Conservation (phyloP, 2,113 vertebrate genomes). For the Zapornia atra region DNA sequence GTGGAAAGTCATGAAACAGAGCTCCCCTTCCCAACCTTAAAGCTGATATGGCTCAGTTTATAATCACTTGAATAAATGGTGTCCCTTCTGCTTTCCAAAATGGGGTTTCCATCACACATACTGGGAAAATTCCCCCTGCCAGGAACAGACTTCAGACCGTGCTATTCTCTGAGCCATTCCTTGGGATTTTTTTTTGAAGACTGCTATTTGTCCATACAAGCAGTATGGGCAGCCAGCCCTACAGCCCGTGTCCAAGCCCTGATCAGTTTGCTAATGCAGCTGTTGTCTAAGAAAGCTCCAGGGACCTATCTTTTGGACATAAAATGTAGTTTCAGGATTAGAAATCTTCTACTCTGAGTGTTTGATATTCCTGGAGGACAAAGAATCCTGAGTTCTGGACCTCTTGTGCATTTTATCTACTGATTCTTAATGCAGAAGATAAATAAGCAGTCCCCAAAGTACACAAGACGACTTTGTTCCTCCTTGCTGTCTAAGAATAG, state of each 20-base stretch:
- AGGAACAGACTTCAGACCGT: background rate
- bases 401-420: background rate
- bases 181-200: background rate
- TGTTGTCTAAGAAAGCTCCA: background rate
- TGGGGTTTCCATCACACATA: accelerated
- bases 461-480: background rate
- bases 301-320: background rate
- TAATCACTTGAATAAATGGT: background rate
- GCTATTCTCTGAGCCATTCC: background rate
- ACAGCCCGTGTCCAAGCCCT: background rate
- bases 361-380: background rate
- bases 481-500: background rate
- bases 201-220: background rate
- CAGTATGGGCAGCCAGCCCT: background rate
- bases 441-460: background rate
- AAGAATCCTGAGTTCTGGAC: background rate
- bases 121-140: background rate
- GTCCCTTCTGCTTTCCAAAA: background rate
- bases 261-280: background rate
- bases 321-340: background rate
- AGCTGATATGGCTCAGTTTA: background rate
- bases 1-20: background rate
- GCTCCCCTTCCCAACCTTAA: background rate
- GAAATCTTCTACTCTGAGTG: background rate
- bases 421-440: background rate